Base-by-base conservation (phyloP, 2,797 vertebrate genomes). In the Hybognathus amarus region DNA sequence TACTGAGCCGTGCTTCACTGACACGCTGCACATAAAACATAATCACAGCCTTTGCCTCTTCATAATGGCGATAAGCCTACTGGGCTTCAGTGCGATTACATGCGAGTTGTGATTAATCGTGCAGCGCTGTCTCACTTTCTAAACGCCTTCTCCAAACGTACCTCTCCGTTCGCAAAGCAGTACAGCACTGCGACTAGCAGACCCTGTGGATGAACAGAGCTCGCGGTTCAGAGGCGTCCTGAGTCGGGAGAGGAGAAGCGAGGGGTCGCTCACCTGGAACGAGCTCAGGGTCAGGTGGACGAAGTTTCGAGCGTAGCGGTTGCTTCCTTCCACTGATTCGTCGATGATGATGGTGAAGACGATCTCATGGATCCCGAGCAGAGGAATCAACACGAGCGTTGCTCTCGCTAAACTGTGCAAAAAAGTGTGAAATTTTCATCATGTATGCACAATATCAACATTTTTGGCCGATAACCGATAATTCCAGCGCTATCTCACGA, bases 121-220 rank as follows among this genome's bases (percentile, higher is more conserved):
- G 42, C 42, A 45, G 42, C 4, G 42, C 42, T 13, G 12, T 45
- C 42, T 42, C 38, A 40, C 33, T 38, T 12, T 36, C 7, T 2
- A 36, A 74, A 36, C 10, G 1, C 33, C 54, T 24, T 6, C 11
- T 9, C 24, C 52, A 80, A 30, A 82, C 95, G 64, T 95, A 99
- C 98, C 97, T 99, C 98, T 93, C 96, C 97, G 2, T 98, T 99
- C 54, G 95, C 95, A 84, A 99, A 99, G 87, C 98, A 98, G 85
- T 99, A 99, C 82, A 98, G 92, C 87, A 96, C 92, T 80, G 97
- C 97, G 77, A 99, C 97, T 54, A 98, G 82, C 83, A 99, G 96
- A 0, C 98, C 98, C 98, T 99, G 64, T 20, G 6, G 87, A 1
- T 91, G 92, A 76, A 59, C 7, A 74, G 30, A 11, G 47, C 38